Evolutionary conservation across 2,113 vertebrate species (phyloP), one percentile per base, ranked within the genome.

Genomic region (Corythornis madagascariensis): DNA sequence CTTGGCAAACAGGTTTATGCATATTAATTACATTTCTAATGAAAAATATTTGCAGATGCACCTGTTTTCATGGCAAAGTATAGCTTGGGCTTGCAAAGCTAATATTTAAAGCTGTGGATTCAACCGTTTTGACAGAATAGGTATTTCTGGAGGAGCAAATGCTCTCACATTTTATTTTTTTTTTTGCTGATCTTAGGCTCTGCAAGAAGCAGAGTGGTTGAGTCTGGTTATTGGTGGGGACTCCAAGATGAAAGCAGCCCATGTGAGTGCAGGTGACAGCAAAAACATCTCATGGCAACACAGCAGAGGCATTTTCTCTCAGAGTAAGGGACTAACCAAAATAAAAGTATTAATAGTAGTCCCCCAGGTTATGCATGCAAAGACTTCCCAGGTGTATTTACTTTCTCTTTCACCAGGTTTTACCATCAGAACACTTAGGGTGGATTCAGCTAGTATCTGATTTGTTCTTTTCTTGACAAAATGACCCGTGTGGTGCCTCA

Each of bases 1-100:
- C 83, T 94, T 95, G 73, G 74, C 70, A 95, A 96, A 91, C 60
- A 93, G 85, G 31, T 95, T 91, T 88, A 69, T 92, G 70, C 92
- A 96, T 92, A 94, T 96, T 96, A 94, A 95, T 95, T 95, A 86
- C 26, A 38, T 81, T 94, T 95, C 82, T 93, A 88, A 95, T 95
- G 84, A 94, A 92, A 92, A 94, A 88, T 96, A 91, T 88, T 96
- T 97, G 86, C 73, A 86, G 76, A 83, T 89, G 79, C 95, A 94
- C 73, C 94, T 94, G 92, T 88, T 95, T 92, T 88, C 67, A 21
- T 63, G 50, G 56, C 26, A 86, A 81, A 76, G 47, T 74, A 76
- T 52, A 71, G 73, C 65, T 4, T 78, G 14, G 60, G 26, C 35
- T 91, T 73, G 53, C 82, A 92, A 86, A 95, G 28, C 59, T 82